Evolutionary conservation across 2,888 invertebrate species (phyloP), one percentile per base, ranked within the genome.

Genomic region (Tenthredo scrophulariae): DNA sequence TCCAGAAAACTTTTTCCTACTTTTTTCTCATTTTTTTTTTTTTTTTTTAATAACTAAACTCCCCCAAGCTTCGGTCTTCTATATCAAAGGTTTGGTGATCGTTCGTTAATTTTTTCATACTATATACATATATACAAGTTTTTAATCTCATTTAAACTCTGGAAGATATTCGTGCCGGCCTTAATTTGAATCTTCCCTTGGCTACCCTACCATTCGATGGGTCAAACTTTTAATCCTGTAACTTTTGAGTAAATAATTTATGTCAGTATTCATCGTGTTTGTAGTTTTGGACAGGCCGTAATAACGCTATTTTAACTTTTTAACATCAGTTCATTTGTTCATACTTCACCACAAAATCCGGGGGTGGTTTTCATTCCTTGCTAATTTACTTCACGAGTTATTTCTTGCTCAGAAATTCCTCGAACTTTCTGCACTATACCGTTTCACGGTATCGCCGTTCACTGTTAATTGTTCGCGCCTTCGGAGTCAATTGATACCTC

Each of bases 111-210:
- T 62, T 26, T 62, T 62, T 62, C 67, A 67, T 18, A 33, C 18
- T 33, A 67, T 37, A 37, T 37, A 37, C 18, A 67, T 37, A 37
- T 37, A 37, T 67, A 67, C 4, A 40, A 40, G 40, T 74, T 74
- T 74, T 74, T 43, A 74, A 43, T 74, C 72, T 74, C 72, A 43
- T 74, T 74, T 43, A 40, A 40, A 43, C n/a, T 74, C 72, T 74
- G 72, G 22, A 74, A 74, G 6, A 74, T 74, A 74, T 74, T 43
- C 43, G 43, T 74, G 1, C 6, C 37, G 13, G 62, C 43, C 43
- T 43, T 74, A 74, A 74, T 74, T 74, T 22, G 15, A 74, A 43
- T 74, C 72, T 13, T 43, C 33, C 67, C 67, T 62, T 62, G 13
- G 18, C 67, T 18, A 29, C 67, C 29, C 33, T 33, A 33, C 33